Percentiles rank a stretch among this genome's conserved stretches.
Evolutionary conservation across 2,113 vertebrate species (phyloP).

Genomic region (Verasper variegatus): DNA sequence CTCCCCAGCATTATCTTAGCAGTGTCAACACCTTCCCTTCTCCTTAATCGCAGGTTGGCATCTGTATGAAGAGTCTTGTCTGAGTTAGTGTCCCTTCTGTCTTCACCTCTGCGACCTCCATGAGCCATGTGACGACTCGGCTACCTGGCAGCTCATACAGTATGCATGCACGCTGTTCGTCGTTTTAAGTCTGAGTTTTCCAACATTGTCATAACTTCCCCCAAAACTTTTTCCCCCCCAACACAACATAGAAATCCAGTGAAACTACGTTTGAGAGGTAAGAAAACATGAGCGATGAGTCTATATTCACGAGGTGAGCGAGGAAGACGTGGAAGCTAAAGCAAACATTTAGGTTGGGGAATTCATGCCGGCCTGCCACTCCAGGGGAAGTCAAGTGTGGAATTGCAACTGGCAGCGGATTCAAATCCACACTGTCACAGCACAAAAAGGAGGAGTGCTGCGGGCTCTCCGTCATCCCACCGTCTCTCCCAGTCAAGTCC

Average conservation of each 20-base stretch:
- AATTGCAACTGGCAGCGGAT: slow-evolving; percentile 70
- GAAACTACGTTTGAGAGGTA: background rate
- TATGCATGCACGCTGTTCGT: background rate
- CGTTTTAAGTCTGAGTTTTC: background rate
- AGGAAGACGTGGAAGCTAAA: slow-evolving; percentile 17
- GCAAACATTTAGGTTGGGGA: slow-evolving; percentile 32
- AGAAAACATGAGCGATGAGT: slow-evolving; percentile 25
- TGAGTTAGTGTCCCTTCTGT: slow-evolving; percentile 22
- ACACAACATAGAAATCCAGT: background rate
- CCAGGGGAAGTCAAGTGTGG: slow-evolving; percentile 65
- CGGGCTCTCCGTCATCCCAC: slow-evolving; percentile 53
- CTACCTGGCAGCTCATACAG: slow-evolving; percentile 11
- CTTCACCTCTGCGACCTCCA: slow-evolving; percentile 33
- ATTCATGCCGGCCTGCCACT: slow-evolving; percentile 49
- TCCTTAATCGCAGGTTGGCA: slow-evolving; percentile 34
- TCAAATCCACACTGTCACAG: slow-evolving; percentile 67
- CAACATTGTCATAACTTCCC: background rate
- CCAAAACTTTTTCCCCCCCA: background rate
- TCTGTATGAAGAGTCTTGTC: slow-evolving; percentile 38
- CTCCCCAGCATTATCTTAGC: slow-evolving; percentile 37
- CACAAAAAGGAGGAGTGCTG: slow-evolving; percentile 52
- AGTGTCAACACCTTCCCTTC: slow-evolving; percentile 44
- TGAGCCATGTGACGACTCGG: slow-evolving; percentile 5
- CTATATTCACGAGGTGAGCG: slow-evolving; percentile 10
- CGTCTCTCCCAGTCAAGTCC: slow-evolving; percentile 54